phyloP scores from a whole-genome alignment of 2,888 invertebrate species.

The Julus scandinavius region DNA sequence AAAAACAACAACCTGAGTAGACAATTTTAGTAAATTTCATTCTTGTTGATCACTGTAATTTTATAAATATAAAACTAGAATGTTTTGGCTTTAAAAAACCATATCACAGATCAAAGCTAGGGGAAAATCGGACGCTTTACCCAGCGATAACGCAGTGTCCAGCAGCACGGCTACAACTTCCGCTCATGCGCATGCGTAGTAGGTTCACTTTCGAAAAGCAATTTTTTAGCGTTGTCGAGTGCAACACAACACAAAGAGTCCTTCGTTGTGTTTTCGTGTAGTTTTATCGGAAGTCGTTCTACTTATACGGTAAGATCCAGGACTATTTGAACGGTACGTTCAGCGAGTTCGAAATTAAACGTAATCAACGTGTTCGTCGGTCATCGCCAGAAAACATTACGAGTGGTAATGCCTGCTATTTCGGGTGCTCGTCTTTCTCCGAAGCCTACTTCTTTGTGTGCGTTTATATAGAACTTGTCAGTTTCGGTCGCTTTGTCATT shows the following conservation, averaged over 20 bases:
- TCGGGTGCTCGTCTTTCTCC: not conserved
- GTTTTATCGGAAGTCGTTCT: not conserved
- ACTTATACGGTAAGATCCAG: not conserved
- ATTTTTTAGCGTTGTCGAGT: slow-evolving; percentile 13
- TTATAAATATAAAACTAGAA: too few species aligned
- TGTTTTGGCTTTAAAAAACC: too few species aligned
- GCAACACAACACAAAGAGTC: not conserved
- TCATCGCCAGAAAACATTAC: not conserved
- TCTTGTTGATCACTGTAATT: too few species aligned
- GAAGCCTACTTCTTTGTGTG: slow-evolving; percentile 27
- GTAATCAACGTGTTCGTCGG: not conserved
- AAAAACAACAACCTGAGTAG: too few species aligned
- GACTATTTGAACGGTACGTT: not conserved
- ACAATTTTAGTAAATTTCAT: too few species aligned
- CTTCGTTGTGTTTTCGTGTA: not conserved
- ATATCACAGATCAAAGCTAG: not conserved
- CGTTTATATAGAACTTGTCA: slow-evolving; percentile 17
- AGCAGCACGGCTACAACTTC: not conserved
- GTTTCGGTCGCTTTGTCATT: slow-evolving; percentile 11
- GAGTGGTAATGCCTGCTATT: slow-evolving; percentile 27
- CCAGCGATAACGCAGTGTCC: not conserved
- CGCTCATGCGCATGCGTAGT: not conserved
- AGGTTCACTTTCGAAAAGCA: not conserved
- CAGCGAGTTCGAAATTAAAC: not conserved
- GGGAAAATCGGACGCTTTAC: not conserved